Evolutionary conservation across 1,140 invertebrate genomes (phyloP).

Genomic region (Marisa cornuarietis): DNA sequence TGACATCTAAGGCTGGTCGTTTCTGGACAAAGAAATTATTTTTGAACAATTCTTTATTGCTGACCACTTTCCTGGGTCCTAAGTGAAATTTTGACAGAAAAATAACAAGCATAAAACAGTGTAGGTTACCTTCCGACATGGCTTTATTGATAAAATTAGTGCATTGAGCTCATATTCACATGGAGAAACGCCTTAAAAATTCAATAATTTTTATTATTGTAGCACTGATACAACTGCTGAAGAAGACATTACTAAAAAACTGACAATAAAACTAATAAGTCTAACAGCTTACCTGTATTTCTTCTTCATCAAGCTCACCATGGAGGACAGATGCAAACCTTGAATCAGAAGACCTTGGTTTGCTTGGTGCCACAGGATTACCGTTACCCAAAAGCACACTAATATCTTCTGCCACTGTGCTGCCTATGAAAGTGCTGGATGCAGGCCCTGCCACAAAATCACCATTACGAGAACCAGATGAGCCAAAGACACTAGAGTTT

Average conservation of each 20-base stretch:
- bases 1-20: slow-evolving; percentile 46
- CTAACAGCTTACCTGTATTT: background rate
- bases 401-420: slow-evolving; percentile 3
- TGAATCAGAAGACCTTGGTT: background rate
- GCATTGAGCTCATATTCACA: too few species aligned
- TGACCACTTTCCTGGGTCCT: too few species aligned
- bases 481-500: background rate
- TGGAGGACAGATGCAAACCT: background rate
- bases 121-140: too few species aligned
- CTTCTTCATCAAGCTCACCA: slow-evolving; percentile 11
- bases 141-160: too few species aligned
- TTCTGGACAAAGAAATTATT: slow-evolving; percentile 27
- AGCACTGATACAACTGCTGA: too few species aligned
- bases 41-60: background rate
- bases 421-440: slow-evolving; percentile 8
- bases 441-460: background rate
- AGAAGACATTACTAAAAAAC: too few species aligned
- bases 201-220: too few species aligned
- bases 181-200: too few species aligned
- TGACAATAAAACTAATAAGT: too few species aligned
- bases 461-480: background rate
- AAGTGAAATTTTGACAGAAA: too few species aligned
- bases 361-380: background rate
- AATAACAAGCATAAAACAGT: too few species aligned
- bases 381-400: background rate